Conservation (phyloP, 1,140 invertebrate genomes). For the Caenorhabditis latens region DNA sequence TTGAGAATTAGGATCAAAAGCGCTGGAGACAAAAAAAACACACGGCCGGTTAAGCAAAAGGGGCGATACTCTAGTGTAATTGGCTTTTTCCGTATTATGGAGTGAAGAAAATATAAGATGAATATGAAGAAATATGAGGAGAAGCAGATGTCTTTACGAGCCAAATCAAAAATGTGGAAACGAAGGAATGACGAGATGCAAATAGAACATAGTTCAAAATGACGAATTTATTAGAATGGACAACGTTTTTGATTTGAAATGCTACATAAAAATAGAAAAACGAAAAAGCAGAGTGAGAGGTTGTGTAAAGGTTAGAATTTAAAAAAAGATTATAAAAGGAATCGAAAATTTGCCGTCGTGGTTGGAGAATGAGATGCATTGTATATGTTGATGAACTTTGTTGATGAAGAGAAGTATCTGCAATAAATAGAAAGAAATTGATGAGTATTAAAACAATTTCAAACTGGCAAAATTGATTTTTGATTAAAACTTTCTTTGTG, state of each 20-base stretch:
- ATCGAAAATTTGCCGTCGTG: too few species aligned
- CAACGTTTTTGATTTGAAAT: too few species aligned
- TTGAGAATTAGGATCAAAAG: background rate
- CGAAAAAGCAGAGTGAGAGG: background rate
- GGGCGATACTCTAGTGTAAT: slow-evolving; percentile 4
- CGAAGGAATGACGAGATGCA: background rate
- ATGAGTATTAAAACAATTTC: too few species aligned
- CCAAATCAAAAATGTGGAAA: background rate
- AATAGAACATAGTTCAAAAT: slow-evolving; percentile 1
- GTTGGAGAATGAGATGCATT: too few species aligned
- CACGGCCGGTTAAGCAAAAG: background rate
- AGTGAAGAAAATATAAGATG: background rate
- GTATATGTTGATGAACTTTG: too few species aligned
- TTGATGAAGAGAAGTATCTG: too few species aligned
- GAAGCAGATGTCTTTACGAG: slow-evolving; percentile 10
- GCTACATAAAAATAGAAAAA: too few species aligned
- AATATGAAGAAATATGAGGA: background rate
- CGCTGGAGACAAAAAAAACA: background rate
- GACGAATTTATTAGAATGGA: background rate
- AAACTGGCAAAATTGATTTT: too few species aligned
- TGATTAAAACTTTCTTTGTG: too few species aligned
- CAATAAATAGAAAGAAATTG: too few species aligned
- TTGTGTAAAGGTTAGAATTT: background rate
- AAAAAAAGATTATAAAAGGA: too few species aligned
- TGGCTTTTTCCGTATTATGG: slow-evolving; percentile 16